Evolutionary conservation across 2,888 invertebrate species (phyloP).

Genomic region (Pseudococcus jackbeardsleyi): DNA sequence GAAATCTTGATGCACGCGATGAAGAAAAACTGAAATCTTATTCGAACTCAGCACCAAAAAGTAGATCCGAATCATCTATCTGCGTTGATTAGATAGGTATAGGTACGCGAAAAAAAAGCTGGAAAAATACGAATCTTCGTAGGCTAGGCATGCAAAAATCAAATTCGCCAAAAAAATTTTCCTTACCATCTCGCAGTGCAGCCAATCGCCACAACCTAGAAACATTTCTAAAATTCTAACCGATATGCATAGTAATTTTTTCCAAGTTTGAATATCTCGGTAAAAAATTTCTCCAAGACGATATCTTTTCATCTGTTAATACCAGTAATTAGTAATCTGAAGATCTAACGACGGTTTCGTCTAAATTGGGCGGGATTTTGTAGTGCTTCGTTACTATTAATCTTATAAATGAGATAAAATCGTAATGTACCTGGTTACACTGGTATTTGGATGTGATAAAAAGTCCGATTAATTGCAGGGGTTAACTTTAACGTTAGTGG

Average conservation of each 20-base stretch:
- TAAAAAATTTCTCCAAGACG: not conserved
- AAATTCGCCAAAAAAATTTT: not conserved
- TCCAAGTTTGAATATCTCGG: not conserved
- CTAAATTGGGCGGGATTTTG: slow-evolving; percentile 56
- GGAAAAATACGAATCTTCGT: no score
- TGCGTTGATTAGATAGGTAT: no score
- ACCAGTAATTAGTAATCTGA: slow-evolving; percentile 62
- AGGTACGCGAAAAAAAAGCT: no score
- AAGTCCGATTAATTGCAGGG: slow-evolving; percentile 63
- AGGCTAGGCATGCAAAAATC: not conserved
- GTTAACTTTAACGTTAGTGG: slow-evolving; percentile 31
- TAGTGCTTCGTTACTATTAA: slow-evolving; percentile 61
- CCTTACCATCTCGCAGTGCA: not conserved
- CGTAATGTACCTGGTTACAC: slow-evolving; percentile 61
- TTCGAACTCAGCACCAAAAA: not conserved
- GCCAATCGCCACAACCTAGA: not conserved
- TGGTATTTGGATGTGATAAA: slow-evolving; percentile 63
- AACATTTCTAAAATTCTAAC: not conserved
- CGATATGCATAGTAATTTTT: not conserved
- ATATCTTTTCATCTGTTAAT: slow-evolving; percentile 59
- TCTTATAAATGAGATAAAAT: slow-evolving; percentile 64
- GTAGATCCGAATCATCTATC: not conserved
- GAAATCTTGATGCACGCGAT: no score
- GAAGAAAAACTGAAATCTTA: no score
- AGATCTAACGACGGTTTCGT: slow-evolving; percentile 58